These are phyloP conservation scores for Macropus fuliginosus DNA, from an alignment of 2,797 vertebrate genomes.

Conservation along the genomic window DNA sequence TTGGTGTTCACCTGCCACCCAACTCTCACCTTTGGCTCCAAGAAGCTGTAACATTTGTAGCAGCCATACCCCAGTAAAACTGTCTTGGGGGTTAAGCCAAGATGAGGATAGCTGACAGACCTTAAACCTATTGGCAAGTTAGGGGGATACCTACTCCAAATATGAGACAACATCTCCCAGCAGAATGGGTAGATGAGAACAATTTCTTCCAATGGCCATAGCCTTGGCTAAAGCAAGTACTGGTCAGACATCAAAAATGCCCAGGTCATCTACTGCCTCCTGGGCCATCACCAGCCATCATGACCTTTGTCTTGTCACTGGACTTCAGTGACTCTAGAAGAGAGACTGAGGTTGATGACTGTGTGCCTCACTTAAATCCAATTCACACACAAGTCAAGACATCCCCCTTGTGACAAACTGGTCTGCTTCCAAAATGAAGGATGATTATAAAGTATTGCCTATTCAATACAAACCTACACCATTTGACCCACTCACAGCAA, in stretches of 20 bases:
- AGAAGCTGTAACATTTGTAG: neutral
- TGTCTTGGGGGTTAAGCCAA: neutral
- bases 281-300: neutral
- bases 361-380: neutral
- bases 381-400: neutral
- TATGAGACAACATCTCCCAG: neutral
- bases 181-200: neutral
- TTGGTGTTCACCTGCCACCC: too few relatives aligned
- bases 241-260: neutral
- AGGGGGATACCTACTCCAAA: neutral
- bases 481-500: neutral
- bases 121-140: neutral
- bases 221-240: neutral
- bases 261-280: neutral
- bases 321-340: neutral
- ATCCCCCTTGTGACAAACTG: too few relatives aligned
- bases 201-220: neutral
- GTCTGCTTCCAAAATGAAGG: neutral
- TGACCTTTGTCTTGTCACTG: neutral
- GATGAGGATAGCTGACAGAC: too few relatives aligned
- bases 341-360: neutral
- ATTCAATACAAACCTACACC: neutral
- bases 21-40: too few relatives aligned
- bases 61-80: neutral
- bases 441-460: neutral